Evolutionary conservation across 30 jellyfish, hydroid and myxozoan genomes (phyloP).

Genomic region (Turritopsis rubra): DNA sequence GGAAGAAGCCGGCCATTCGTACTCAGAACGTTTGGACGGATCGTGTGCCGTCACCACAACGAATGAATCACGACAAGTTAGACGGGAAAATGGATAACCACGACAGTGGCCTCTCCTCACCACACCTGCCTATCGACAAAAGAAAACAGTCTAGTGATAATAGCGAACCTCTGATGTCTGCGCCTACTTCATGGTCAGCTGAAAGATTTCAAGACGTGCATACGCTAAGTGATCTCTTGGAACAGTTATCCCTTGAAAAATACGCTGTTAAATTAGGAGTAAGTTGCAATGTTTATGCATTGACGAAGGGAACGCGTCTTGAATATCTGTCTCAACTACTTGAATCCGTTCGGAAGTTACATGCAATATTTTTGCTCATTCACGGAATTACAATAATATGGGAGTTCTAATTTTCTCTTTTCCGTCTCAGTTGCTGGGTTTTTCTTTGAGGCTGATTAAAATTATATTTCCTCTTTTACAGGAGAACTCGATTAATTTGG

Average conservation of each 20-base stretch:
- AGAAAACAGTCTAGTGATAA: conserved; percentile 10
- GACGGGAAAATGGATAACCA: conserved; percentile 27
- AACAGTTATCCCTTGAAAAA: conserved; percentile 70
- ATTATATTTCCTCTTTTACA: neutral
- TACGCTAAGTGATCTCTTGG: conserved; percentile 51
- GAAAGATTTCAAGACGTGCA: conserved; percentile 71
- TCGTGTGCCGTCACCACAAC: neutral
- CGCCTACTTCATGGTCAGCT: conserved; percentile 83
- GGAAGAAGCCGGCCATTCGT: conserved; percentile 38
- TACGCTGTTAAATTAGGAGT: conserved; percentile 79
- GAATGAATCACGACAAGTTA: neutral
- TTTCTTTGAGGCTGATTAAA: neutral
- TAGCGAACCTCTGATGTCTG: conserved; percentile 32
- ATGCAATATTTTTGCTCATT: too few species aligned
- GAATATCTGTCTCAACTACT: too few species aligned
- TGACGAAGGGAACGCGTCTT: too few species aligned
- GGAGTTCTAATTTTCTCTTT: too few species aligned
- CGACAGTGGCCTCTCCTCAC: conserved; percentile 73
- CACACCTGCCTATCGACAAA: conserved; percentile 36
- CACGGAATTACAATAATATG: too few species aligned
- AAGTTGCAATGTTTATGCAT: neutral
- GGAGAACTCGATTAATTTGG: conserved; percentile 63
- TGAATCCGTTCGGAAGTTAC: too few species aligned
- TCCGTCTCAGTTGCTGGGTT: too few species aligned
- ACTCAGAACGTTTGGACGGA: conserved; percentile 27